Conservation (phyloP, 2,888 invertebrate species). For the Tachina fera region DNA sequence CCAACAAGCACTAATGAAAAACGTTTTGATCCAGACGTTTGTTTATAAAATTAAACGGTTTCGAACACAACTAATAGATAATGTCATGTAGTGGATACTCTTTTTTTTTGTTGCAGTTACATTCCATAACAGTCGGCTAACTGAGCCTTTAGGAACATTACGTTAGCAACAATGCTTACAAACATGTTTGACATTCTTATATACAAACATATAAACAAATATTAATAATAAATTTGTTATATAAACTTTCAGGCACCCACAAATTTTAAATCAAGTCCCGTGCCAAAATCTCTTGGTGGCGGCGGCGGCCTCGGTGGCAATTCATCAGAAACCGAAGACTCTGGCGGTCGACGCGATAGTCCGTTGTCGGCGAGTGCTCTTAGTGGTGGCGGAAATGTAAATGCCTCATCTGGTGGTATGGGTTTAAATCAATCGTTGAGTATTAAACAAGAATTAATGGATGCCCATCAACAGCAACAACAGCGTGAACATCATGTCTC, state of each 20-base stretch:
- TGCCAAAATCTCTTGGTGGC: constrained; percentile 84
- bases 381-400: constrained; percentile 75
- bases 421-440: constrained; percentile 83
- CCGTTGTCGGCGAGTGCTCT: constrained; percentile 81
- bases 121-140: no score
- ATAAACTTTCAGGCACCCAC: constrained; percentile 84
- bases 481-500: constrained; percentile 79
- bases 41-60: no score
- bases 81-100: no score
- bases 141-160: no score
- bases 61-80: no score
- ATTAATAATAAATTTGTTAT: neutral
- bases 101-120: no score
- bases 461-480: constrained; percentile 82
- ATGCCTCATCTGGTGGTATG: constrained; percentile 75
- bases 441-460: constrained; percentile 83
- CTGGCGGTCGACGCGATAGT: constrained; percentile 81
- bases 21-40: no score
- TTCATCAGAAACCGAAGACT: constrained; percentile 84
- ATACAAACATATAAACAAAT: neutral
- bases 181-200: neutral
- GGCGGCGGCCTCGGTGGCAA: constrained; percentile 79
- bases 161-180: no score
- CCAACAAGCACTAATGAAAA: no score
- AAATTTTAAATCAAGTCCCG: constrained; percentile 87